Base-by-base conservation (phyloP, 2,113 vertebrate species). In the Toxotes chatareus region DNA sequence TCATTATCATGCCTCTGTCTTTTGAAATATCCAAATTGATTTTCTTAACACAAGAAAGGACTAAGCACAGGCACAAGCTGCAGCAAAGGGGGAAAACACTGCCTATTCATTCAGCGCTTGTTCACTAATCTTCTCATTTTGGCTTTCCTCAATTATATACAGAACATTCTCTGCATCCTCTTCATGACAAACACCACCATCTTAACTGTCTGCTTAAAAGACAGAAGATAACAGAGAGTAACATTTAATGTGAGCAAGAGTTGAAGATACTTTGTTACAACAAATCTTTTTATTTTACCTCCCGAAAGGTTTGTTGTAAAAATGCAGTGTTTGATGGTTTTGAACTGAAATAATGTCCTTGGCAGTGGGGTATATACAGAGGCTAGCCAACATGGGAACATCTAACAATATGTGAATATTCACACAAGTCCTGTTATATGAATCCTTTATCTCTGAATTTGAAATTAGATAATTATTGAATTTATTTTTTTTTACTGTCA, bases 21-120 rank as follows among this genome's bases (percentile, higher is more conserved):
- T 88, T 93, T 76, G 72, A 92, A 93, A 93, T 86, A 85, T 80
- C 71, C 63, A 53, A 75, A 91, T 86, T 83, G 84, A 93, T 93
- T 93, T 92, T 86, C 68, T 82, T 85, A 92, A 87, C 76, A 90
- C 56, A 68, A 61, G 61, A 84, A 82, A 78, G 53, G 64, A 66
- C 23, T 66, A 31, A 38, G 62, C 62, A 62, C 40, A 79, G 40
- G 59, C 82, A 65, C 47, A 80, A 56, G 42, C 17, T 53, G 69
- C 53, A 61, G 31, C 62, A 62, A 79, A 88, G 61, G 17, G 40
- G 21, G 27, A 21, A 86, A 69, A 62, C 53, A 55, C 19, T 77
- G 31, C 31, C 11, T 63, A 34, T 82, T 32, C 68, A 78, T 78
- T 23, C 21, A 49, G 16, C 64, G 36, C 8, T 74, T 62, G 34